phyloP scores from a whole-genome alignment of 2,797 vertebrate genomes.

The Sternarchorhynchus goeldii region DNA sequence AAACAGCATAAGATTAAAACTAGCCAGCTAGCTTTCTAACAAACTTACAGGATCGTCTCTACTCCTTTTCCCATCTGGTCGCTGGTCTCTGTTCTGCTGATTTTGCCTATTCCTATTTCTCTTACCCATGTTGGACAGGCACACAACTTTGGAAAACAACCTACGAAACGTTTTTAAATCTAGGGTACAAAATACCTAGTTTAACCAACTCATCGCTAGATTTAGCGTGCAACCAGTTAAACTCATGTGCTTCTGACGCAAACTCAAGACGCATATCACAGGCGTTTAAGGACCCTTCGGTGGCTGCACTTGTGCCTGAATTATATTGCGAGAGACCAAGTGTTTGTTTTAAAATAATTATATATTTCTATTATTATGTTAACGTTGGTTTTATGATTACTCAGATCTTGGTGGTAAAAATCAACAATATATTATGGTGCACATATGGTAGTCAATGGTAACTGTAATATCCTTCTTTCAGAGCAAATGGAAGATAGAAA shows the following conservation, averaged over 20 bases:
- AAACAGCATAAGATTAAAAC: neutral
- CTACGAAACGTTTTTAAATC: conserved; percentile 40
- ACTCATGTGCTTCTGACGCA: conserved; percentile 60
- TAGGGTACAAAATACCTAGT: neutral
- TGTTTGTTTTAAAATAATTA: neutral
- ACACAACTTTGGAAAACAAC: conserved; percentile 57
- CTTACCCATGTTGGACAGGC: conserved; percentile 72
- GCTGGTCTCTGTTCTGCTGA: conserved; percentile 56
- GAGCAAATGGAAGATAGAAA: too few relatives aligned
- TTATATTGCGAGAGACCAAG: neutral
- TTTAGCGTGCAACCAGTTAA: conserved; percentile 47
- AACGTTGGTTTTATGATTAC: conserved; percentile 17
- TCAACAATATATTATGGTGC: neutral
- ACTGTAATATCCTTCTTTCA: too few relatives aligned
- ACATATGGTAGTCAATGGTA: neutral
- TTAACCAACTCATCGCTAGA: too few relatives aligned
- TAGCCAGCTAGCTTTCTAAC: conserved; percentile 12
- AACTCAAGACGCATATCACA: conserved; percentile 43
- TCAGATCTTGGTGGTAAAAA: neutral
- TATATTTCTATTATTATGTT: conserved; percentile 4
- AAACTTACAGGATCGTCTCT: conserved; percentile 78
- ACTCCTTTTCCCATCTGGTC: conserved; percentile 64
- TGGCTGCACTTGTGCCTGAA: conserved; percentile 64
- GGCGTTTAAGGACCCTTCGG: conserved; percentile 67
- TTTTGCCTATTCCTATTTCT: conserved; percentile 76